Evolutionary conservation across 2,113 vertebrate genomes (phyloP).

Genomic region (Loxodonta africana): DNA sequence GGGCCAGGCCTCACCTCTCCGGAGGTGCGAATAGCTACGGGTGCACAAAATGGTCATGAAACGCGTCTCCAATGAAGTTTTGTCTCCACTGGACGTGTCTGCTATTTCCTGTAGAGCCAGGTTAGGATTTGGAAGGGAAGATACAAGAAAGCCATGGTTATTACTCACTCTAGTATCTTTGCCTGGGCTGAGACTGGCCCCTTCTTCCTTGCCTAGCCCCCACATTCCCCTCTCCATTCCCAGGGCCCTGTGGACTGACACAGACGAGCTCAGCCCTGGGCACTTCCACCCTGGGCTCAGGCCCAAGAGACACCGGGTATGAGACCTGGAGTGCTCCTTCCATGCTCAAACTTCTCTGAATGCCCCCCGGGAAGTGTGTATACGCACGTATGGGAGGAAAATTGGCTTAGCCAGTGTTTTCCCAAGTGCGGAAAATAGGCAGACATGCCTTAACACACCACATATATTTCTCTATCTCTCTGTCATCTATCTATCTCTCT

Average conservation of each 20-base stretch:
- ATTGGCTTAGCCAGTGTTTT: background rate
- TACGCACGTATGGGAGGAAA: background rate
- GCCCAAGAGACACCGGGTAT: background rate
- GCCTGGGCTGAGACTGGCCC: background rate
- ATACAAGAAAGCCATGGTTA: background rate
- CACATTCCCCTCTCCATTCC: background rate
- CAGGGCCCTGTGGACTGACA: background rate
- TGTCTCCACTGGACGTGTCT: constrained; percentile 93
- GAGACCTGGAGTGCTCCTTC: background rate
- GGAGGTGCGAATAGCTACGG: constrained; percentile 95
- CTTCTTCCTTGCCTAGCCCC: background rate
- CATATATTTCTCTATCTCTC: no score
- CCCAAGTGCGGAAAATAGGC: background rate
- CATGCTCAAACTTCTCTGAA: no score
- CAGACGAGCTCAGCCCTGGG: background rate
- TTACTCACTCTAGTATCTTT: background rate
- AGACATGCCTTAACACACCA: background rate
- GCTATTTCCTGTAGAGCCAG: constrained; percentile 92
- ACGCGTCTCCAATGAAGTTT: constrained; percentile 94
- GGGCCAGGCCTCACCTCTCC: constrained; percentile 90
- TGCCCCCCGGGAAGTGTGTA: background rate
- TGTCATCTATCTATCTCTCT: no score
- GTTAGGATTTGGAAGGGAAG: background rate
- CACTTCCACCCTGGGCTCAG: background rate
- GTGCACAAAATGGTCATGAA: constrained; percentile 98